Evolutionary conservation across 92 coral and sea anemone species (phyloP), one percentile per base, ranked within the genome.

Genomic region (Palythoa caribaeorum): DNA sequence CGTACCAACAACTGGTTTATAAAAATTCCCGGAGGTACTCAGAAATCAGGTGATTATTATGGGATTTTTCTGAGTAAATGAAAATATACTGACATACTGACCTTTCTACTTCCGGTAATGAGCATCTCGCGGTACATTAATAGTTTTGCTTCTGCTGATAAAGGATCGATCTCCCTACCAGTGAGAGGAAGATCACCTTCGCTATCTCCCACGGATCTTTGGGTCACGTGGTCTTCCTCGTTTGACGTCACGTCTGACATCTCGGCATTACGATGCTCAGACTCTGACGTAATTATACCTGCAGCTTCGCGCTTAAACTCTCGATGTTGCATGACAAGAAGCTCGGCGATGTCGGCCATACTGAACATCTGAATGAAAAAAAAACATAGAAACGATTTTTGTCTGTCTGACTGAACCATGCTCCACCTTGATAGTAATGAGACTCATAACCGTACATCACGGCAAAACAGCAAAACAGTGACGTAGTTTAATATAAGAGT

Each of bases 291-390:
- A 17, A 35, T 20, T 13, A 17, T 54, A 20, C 35, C 71, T 15
- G 84, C 55, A 62, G 84, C 73, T 17, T 79, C 54, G 35, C 35
- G 60, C 44, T 81, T 81, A 10, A 81, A 81, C 14, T 81, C 86
- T 47, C 71, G 76, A 50, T 81, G 86, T 15, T 65, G 86, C 19
- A 28, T 17, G 36, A 81, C 86, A 7, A 81, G 76, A 47, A 81
- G 86, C 19, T 81, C 86, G 1, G 86, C 86, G 6, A 81, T 81
- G 21, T 81, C 86, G 28, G 76, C 76, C 86, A 81, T 81, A 44
- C 86, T 81, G 39, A 81, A 81, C 86, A 81, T 50, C 86, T 81
- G 48, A 12, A 51, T 8, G 51, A 66, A 3, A 47, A 40, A 8
- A 47, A 69, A 20, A 10, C n/a, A 20, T 15, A 8, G 50, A 44